Evolutionary conservation across 2,113 vertebrate species (phyloP), one percentile per base, ranked within the genome.

Genomic region (Phalacrocorax brasilianus): DNA sequence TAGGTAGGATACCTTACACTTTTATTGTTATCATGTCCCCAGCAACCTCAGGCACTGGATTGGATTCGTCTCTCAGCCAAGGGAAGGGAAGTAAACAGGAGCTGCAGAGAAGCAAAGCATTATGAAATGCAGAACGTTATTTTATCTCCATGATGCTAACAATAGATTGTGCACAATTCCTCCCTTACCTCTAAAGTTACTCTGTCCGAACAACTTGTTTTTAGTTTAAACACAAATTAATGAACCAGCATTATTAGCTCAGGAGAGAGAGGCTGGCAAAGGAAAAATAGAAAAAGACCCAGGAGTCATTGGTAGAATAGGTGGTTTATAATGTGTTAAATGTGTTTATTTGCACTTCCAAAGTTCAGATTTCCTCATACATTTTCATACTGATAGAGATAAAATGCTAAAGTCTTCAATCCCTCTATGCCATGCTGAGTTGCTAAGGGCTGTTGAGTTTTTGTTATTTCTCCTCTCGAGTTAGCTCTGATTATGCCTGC

Each of bases 331-430:
- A 97, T 75, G 96, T 98, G 97, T 97, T 97, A 97, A 98, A 97
- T 95, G 86, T 98, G 97, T 98, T 98, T 98, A 98, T 98, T 98
- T 98, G 96, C 93, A 97, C 96, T 97, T 98, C 95, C 96, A 97
- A 98, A 98, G 97, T 98, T 98, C 97, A 97, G 87, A 97, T 98
- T 98, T 97, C 95, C 98, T 98, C 98, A 98, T 98, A 98, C 97
- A 98, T 98, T 98, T 98, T 98, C 98, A 98, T 98, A 97, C 97
- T 96, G 97, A 98, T 97, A 95, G 94, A 98, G 98, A 99, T 98
- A 98, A 98, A 99, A 98, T 97, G 97, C 97, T 98, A 94, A 97
- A 98, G 97, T 98, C 98, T 98, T 98, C 98, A 98, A 98, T 98
- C 97, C 97, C 95, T 98, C 97, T 98, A 97, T 98, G 98, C 97